Conservation (phyloP, 2,797 vertebrate genomes). For the Propithecus deckenii region DNA sequence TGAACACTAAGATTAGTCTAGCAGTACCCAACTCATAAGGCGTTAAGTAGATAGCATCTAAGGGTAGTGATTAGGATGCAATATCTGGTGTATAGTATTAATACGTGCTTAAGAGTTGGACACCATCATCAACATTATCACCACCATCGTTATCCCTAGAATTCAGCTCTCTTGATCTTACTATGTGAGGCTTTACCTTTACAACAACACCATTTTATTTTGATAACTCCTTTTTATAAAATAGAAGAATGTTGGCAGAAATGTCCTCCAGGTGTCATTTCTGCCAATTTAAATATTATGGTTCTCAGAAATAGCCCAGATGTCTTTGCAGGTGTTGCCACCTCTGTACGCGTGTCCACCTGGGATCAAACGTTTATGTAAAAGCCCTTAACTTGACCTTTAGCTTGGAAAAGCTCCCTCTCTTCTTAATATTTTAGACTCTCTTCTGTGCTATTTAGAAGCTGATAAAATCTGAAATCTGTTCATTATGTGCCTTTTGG, state of each 20-base stretch:
- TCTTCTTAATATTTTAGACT: not conserved
- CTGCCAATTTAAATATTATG: conserved; percentile 1
- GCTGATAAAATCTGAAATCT: conserved; percentile 35
- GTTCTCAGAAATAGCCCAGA: not conserved
- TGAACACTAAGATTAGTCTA: not conserved
- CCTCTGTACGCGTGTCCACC: not conserved
- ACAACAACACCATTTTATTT: not conserved
- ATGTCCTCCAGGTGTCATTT: not conserved
- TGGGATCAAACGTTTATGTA: not conserved
- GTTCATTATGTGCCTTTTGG: not conserved
- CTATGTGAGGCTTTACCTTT: not conserved
- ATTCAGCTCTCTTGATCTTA: not conserved
- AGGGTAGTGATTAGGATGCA: not conserved
- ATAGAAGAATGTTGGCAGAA: not conserved
- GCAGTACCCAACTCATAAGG: not conserved
- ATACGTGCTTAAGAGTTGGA: not conserved
- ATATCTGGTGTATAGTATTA: not conserved
- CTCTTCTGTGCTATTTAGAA: conserved; percentile 19
- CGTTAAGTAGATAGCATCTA: not conserved
- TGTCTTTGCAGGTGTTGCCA: not conserved
- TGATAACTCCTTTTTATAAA: not conserved
- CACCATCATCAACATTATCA: not conserved
- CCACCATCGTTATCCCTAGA: not conserved
- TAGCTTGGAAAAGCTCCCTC: not conserved
- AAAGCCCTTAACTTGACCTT: conserved; percentile 46